Base-by-base conservation (phyloP, 2,888 invertebrate genomes). In the Lagria hirta region DNA sequence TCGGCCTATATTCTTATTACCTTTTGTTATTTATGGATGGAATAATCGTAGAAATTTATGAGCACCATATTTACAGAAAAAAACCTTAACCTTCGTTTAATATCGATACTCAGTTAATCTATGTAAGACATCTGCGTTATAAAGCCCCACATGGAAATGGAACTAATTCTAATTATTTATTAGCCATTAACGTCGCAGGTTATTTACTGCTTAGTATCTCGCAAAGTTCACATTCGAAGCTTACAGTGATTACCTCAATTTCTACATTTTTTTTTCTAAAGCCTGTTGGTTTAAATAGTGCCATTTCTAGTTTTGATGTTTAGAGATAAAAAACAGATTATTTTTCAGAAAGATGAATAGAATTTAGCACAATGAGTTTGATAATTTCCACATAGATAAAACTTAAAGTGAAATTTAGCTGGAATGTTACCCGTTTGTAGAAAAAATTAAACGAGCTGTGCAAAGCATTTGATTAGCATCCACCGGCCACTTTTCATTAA, bases 101-200 rank as follows among this genome's bases (percentile, higher is more conserved):
- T 56, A 59, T 59, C 52, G 54, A 56, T 54, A 51, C 50, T 32
- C 50, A 47, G 54, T 58, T 60, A 60, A 60, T 61, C 56, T 57
- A 61, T 61, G 57, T 58, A 58, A 61, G 57, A 59, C 58, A 59
- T 61, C 61, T 55, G 54, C 51, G 55, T 51, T 58, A 54, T 57
- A 56, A 52, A 58, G 49, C 57, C 57, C 47, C 58, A 59, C 54
- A 57, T 60, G 61, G 57, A 58, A 58, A 58, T 60, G 51, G 58
- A 57, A 52, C 61, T 59, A 60, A 60, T 61, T 61, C 58, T 54
- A 59, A 52, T 55, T 54, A 57, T 53, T 57, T 51, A 56, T 54
- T 48, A 43, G 29, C 53, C 52, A 55, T 57, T 52, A 55, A 55
- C 35, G 51, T 59, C 58, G 45, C 24, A 40, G 28, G 26, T 54